These are phyloP conservation scores for Chelidonichthys spinosus DNA, from an alignment of 2,797 vertebrate species.

Conservation along the genomic window DNA sequence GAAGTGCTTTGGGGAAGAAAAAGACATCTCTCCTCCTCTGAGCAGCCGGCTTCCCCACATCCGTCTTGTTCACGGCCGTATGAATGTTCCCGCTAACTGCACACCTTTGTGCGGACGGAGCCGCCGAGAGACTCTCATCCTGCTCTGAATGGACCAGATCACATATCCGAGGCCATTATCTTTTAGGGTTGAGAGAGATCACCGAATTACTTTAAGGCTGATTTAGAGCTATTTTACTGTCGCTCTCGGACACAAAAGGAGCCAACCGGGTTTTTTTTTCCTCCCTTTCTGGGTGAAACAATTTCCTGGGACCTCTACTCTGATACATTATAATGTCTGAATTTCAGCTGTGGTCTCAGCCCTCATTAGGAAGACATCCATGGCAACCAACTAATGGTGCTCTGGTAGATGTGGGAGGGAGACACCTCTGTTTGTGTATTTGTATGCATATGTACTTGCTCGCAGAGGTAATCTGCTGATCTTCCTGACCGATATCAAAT, in stretches of 20 bases:
- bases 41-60: constrained; percentile 54
- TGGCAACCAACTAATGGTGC: constrained; percentile 64
- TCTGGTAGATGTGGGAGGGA: constrained; percentile 10
- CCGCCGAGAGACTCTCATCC: constrained; percentile 72
- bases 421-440: constrained; percentile 12
- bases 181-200: constrained; percentile 76
- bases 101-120: constrained; percentile 72
- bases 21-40: constrained; percentile 38
- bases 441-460: constrained; percentile 17
- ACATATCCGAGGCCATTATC: constrained; percentile 76
- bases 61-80: constrained; percentile 66
- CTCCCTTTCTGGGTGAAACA: constrained; percentile 52
- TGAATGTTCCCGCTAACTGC: constrained; percentile 67
- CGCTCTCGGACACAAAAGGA: constrained; percentile 68
- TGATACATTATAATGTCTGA: constrained; percentile 74
- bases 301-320: constrained; percentile 61
- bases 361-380: constrained; percentile 76
- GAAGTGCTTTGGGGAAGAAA: constrained; percentile 44
- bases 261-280: constrained; percentile 30
- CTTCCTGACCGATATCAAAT: constrained; percentile 75
- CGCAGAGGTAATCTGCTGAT: constrained; percentile 63
- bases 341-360: constrained; percentile 69
- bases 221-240: constrained; percentile 78
- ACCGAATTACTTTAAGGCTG: constrained; percentile 79
- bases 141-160: constrained; percentile 72